These are phyloP conservation scores for Panulirus ornatus DNA, from an alignment of 1,140 invertebrate genomes.

Conservation along the genomic window DNA sequence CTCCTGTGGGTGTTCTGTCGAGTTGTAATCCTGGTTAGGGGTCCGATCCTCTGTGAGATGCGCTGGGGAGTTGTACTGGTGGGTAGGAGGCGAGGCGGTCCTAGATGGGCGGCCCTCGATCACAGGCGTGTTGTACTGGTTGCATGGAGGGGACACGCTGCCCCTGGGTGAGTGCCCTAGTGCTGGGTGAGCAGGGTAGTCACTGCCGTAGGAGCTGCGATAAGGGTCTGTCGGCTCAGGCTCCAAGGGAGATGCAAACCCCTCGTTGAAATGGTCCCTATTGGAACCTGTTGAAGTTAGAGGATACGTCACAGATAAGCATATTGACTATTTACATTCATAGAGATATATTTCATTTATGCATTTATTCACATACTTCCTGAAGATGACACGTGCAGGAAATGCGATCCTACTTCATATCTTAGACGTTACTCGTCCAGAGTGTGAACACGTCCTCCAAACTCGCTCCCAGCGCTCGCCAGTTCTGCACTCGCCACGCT, in stretches of 20 bases:
- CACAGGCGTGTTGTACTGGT: neutral
- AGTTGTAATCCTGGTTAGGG: neutral
- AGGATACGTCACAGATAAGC: too few relatives aligned
- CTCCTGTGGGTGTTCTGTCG: neutral
- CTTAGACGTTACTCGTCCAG: too few relatives aligned
- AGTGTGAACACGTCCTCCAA: too few relatives aligned
- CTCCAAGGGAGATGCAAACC: constrained; percentile 45
- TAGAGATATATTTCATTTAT: too few relatives aligned
- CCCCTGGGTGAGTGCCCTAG: constrained; percentile 43
- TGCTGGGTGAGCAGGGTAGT: constrained; percentile 29
- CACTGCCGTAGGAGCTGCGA: constrained; percentile 4
- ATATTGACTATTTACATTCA: too few relatives aligned
- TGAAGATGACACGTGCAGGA: too few relatives aligned
- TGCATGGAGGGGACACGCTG: constrained; percentile 18
- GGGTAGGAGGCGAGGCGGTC: neutral
- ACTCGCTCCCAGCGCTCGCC: too few relatives aligned
- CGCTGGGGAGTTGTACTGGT: neutral
- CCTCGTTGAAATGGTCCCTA: constrained; percentile 40
- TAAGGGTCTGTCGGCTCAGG: constrained; percentile 25
- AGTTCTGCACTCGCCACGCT: too few relatives aligned
- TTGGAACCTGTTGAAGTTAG: neutral
- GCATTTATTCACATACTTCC: too few relatives aligned
- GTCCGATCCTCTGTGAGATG: neutral
- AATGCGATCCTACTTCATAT: too few relatives aligned
- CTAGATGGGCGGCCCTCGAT: constrained; percentile 1